Conservation (phyloP, 2,888 invertebrate genomes). For the Euspilapteryx auroguttella region DNA sequence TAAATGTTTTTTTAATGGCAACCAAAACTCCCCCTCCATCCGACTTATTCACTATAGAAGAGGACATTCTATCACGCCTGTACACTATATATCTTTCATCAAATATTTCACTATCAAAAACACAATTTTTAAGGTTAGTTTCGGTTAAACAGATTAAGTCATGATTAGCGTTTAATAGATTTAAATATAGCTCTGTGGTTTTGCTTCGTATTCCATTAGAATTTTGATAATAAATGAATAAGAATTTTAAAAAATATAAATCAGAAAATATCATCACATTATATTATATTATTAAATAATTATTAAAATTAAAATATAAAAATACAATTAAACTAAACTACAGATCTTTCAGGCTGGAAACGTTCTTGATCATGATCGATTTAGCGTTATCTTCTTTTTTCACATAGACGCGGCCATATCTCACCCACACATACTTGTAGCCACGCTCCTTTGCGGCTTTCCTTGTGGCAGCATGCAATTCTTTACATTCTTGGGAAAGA, state of each 20-base stretch:
- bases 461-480: conserved; percentile 4
- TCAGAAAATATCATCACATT: conserved; percentile 1
- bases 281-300: not conserved
- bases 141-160: conserved; percentile 4
- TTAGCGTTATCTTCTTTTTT: not conserved
- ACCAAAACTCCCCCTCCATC: conserved; percentile 4
- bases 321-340: not conserved
- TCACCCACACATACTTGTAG: conserved; percentile 2
- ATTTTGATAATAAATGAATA: conserved; percentile 4
- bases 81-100: conserved; percentile 2
- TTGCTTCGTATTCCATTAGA: conserved; percentile 1
- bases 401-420: not conserved
- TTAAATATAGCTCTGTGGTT: not conserved
- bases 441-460: not conserved
- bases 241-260: not conserved
- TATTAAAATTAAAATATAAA: not conserved
- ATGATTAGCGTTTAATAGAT: not conserved
- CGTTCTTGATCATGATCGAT: not conserved
- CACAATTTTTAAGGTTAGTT: conserved; percentile 3
- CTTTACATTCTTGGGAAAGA: conserved; percentile 8
- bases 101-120: conserved; percentile 2
- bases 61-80: conserved; percentile 1
- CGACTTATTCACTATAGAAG: not conserved
- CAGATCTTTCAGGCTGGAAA: not conserved
- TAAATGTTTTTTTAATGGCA: conserved; percentile 2